Evolutionary conservation across 1,140 invertebrate genomes (phyloP).

Genomic region (Melanaphis sacchari): DNA sequence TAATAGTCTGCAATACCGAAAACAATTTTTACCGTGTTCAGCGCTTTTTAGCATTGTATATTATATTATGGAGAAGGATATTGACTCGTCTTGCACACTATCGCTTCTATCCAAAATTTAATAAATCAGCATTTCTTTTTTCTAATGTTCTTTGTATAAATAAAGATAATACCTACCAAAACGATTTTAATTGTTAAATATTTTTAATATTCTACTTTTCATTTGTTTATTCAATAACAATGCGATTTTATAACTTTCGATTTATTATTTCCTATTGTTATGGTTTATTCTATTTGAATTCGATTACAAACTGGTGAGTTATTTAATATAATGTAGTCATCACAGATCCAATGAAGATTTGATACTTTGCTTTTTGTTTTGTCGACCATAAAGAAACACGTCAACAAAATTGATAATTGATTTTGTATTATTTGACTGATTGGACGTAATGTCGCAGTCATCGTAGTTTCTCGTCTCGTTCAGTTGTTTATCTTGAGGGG

Average conservation of each 20-base stretch:
- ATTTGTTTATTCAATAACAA: not conserved
- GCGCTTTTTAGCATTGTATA: not conserved
- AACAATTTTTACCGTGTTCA: not conserved
- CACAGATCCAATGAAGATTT: not conserved
- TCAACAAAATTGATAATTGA: conserved; percentile 4
- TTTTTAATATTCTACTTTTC: not conserved
- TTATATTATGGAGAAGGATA: not conserved
- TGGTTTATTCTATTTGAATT: not conserved
- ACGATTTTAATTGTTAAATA: conserved; percentile 7
- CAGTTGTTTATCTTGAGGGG: not conserved
- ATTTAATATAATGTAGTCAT: not conserved
- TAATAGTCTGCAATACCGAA: no score
- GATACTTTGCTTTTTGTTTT: not conserved
- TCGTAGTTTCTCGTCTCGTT: not conserved
- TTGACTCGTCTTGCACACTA: not conserved
- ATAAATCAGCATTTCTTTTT: conserved; percentile 1
- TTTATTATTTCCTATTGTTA: not conserved
- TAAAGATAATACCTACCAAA: not conserved
- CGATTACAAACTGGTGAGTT: not conserved
- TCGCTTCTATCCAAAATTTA: not conserved
- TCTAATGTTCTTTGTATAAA: not conserved
- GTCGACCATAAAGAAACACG: not conserved
- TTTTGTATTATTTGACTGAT: conserved; percentile 32
- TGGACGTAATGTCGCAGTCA: not conserved
- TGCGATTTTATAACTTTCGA: not conserved